Evolutionary conservation across 1,140 invertebrate genomes (phyloP), one percentile per base, ranked within the genome.

Genomic region (Ectropis grisescens): DNA sequence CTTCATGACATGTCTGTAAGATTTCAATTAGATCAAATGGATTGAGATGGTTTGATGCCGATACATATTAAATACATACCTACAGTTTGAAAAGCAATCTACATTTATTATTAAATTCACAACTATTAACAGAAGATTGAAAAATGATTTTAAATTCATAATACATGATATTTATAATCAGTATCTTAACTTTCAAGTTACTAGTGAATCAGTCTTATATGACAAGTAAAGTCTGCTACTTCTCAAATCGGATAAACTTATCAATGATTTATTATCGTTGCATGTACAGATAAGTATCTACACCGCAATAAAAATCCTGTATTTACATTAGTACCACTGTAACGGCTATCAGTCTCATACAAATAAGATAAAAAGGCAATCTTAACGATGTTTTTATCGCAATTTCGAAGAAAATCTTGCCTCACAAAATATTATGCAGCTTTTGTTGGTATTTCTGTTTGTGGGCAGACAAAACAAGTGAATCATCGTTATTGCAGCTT

Each of bases 291-390:
- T 45, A 54, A 45, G 45, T 43, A 32, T 42, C 30, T 38, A 35
- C 7, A 37, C 28, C 41, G 48, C 33, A 48, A 53, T 61, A 58
- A 64, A 56, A 61, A 60, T 44, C 50, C 44, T 33, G 41, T 58
- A 48, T 61, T 59, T 61, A 52, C 64, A 45, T 45, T 55, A 44
- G 44, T 45, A 42, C 41, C 34, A 45, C 47, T 39, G 37, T 46
- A 37, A 26, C 31, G 33, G 43, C 44, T 66, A 68, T 68, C 58
- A 58, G 47, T 51, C 45, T 52, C 45, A 52, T 16, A 55, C 53
- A 58, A 61, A 65, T 54, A 55, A 66, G 64, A 74, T 69, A 68
- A 66, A 53, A 42, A 49, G 52, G 53, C 49, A 65, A 67, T 58
- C 61, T 62, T 70, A 68, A 74, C 58, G 56, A 50, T 37, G 8